Evolutionary conservation across 2,113 vertebrate species (phyloP).

Genomic region (Hymenochirus boettgeri): DNA sequence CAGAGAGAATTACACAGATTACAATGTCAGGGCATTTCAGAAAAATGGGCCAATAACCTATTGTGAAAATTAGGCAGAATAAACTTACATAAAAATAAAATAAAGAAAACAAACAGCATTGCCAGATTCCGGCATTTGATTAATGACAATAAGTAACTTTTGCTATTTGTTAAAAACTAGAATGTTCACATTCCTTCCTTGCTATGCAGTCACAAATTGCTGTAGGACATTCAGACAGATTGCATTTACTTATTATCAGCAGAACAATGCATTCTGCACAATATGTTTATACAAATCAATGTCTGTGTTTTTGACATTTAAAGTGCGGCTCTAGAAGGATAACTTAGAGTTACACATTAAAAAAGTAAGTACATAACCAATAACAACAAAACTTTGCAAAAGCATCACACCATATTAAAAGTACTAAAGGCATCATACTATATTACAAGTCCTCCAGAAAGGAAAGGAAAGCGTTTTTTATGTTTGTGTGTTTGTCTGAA

Average conservation of each 20-base stretch:
- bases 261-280: slow-evolving; percentile 15
- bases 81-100: slow-evolving; percentile 21
- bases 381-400: too few species aligned
- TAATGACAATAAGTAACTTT: slow-evolving; percentile 21
- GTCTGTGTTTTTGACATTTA: slow-evolving; percentile 36
- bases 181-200: slow-evolving; percentile 12
- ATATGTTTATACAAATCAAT: slow-evolving; percentile 35
- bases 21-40: too few species aligned
- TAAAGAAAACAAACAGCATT: slow-evolving; percentile 12
- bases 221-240: slow-evolving; percentile 32
- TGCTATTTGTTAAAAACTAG: not conserved
- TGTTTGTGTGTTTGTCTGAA: too few species aligned
- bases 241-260: slow-evolving; percentile 32
- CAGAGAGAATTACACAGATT: too few species aligned
- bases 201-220: slow-evolving; percentile 30
- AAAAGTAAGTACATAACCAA: too few species aligned
- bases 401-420: too few species aligned
- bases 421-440: too few species aligned
- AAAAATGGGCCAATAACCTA: too few species aligned
- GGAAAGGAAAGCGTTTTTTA: too few species aligned
- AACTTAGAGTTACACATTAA: slow-evolving; percentile 22
- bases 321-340: slow-evolving; percentile 8
- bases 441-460: too few species aligned
- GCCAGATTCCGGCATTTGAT: slow-evolving; percentile 14
- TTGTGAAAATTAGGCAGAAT: not conserved